Evolutionary conservation across 2,113 vertebrate species (phyloP).

Genomic region (Chrysochloris asiatica): DNA sequence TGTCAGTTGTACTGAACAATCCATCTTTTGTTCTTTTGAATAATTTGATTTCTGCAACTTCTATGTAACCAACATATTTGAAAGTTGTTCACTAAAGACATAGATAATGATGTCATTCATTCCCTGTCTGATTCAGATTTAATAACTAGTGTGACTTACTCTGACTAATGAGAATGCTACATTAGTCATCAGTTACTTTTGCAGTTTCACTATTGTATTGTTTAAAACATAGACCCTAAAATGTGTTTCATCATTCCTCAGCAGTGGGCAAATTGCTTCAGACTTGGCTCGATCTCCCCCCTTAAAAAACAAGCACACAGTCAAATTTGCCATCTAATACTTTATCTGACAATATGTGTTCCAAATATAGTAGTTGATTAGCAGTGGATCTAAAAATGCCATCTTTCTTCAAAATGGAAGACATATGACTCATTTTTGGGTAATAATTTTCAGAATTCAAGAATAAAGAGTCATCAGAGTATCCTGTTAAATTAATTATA

Average conservation of each 20-base stretch:
- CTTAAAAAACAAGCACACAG: background rate
- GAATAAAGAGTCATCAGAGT: background rate
- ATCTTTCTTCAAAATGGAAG: constrained; percentile 4
- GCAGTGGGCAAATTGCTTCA: background rate
- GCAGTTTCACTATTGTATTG: background rate
- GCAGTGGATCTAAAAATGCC: background rate
- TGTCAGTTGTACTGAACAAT: background rate
- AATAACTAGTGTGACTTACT: constrained; percentile 1
- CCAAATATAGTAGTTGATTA: background rate
- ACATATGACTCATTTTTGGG: background rate
- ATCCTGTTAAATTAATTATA: background rate
- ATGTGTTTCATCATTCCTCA: background rate
- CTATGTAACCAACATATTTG: background rate
- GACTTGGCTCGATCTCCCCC: background rate
- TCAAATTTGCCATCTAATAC: background rate
- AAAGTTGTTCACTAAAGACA: background rate
- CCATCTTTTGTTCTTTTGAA: constrained; percentile 2
- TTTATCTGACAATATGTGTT: constrained; percentile 12
- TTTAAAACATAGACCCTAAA: background rate
- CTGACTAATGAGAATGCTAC: constrained; percentile 25
- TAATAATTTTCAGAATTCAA: constrained; percentile 37
- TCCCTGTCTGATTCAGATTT: constrained; percentile 40
- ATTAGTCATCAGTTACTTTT: background rate
- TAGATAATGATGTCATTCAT: background rate
- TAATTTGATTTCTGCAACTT: background rate